Conservation (phyloP, 2,888 invertebrate genomes). For the Nemotelus nigrinus region DNA sequence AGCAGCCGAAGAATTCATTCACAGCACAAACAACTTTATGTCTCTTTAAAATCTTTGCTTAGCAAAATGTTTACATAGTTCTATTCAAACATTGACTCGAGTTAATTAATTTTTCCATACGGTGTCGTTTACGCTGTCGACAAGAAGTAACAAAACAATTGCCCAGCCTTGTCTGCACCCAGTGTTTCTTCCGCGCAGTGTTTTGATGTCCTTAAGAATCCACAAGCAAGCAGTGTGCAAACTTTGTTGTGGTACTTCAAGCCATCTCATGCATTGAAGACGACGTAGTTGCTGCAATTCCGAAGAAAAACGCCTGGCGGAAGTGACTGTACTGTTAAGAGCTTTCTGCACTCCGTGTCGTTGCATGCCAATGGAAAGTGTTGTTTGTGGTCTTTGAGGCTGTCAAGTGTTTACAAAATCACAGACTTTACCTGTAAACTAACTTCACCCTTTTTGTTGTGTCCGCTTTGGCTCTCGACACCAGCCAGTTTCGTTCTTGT, state of each 20-base stretch:
- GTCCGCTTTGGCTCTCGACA: neutral
- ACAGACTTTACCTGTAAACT: neutral
- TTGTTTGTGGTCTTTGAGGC: too few relatives aligned
- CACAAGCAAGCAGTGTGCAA: neutral
- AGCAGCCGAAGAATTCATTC: too few relatives aligned
- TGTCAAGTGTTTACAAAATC: too few relatives aligned
- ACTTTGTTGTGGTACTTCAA: neutral
- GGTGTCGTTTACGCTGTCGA: neutral
- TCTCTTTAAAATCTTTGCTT: constrained; percentile 35
- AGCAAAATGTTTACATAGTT: constrained; percentile 13
- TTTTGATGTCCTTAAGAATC: neutral
- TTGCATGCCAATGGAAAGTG: too few relatives aligned
- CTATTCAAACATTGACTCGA: constrained; percentile 37
- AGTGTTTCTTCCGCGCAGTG: neutral
- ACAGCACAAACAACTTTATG: constrained; percentile 29
- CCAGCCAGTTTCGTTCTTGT: neutral
- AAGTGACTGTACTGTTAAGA: constrained; percentile 10
- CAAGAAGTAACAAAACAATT: neutral
- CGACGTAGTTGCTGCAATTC: too few relatives aligned
- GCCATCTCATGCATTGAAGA: too few relatives aligned
- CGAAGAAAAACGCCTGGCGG: neutral
- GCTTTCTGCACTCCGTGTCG: neutral
- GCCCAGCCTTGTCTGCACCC: too few relatives aligned
- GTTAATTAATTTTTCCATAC: constrained; percentile 38
- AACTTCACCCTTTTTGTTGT: neutral